phyloP scores from a whole-genome alignment of 2,113 vertebrate genomes.

The Lamprologus tigripictilis region DNA sequence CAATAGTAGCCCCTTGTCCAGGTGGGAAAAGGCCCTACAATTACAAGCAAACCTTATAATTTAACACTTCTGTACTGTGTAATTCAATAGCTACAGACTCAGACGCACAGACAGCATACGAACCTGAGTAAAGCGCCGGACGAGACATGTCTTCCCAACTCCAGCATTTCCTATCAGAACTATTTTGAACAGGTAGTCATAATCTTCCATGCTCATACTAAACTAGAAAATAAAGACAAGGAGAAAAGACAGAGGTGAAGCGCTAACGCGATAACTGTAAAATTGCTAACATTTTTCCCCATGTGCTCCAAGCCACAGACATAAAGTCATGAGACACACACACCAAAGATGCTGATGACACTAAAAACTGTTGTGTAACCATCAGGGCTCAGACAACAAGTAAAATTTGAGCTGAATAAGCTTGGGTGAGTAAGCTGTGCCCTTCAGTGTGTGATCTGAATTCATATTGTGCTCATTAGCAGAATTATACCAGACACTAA shows the following conservation, averaged over 20 bases:
- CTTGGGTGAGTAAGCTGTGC: neutral
- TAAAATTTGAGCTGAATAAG: neutral
- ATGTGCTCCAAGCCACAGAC: neutral
- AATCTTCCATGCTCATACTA: slow-evolving; percentile 99
- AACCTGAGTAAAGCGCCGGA: slow-evolving; percentile 98
- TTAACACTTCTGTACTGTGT: neutral
- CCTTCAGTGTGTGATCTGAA: neutral
- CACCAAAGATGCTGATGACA: neutral
- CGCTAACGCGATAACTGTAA: neutral
- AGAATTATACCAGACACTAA: neutral
- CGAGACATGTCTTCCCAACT: slow-evolving; percentile 97
- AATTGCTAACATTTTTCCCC: neutral
- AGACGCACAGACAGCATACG: slow-evolving; percentile 3
- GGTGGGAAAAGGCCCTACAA: slow-evolving; percentile 93
- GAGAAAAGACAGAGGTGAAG: neutral
- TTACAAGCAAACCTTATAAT: neutral
- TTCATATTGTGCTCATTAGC: neutral
- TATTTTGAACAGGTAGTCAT: slow-evolving; percentile 99
- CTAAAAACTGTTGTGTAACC: neutral
- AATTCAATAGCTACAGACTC: neutral
- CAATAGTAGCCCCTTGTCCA: slow-evolving; percentile 97
- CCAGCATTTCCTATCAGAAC: slow-evolving; percentile 99
- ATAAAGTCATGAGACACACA: neutral
- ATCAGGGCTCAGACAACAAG: neutral
- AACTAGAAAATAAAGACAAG: slow-evolving; percentile 62